Evolutionary conservation across 1,140 invertebrate genomes (phyloP), one percentile per base, ranked within the genome.

Genomic region (Formica exsecta): DNA sequence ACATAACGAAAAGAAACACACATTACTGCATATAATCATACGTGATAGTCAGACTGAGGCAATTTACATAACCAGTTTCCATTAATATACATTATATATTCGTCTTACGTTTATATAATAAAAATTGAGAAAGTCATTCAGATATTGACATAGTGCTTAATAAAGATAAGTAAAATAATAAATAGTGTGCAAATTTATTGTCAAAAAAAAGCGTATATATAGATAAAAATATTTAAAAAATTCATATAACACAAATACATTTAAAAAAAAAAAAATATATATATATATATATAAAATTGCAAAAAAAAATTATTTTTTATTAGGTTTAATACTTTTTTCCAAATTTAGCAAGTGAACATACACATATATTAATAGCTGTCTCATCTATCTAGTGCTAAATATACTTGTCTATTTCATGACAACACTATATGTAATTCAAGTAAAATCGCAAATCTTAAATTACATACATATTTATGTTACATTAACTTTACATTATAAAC

Each of bases 1-100:
- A 66, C 41, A n/a, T 22, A 8, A 19, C 9, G 2, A 22, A 38
- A 66, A 48, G 25, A 70, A 70, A 38, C 16, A 13, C 51, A 13
- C 7, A 4, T 51, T 29, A 5, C 16, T 5, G n/a, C 22, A 11
- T 25, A 11, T 25, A 1, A 38, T 38, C 11, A 16, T 38, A 32
- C 13, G 9, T 13, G 0, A 4, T 38, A 25, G 19, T 62, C 19
- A 36, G 38, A 73, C 3, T 0, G 25, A 61, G 29, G 29, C 61
- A 48, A 71, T 89, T 86, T 88, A 38, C 57, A 88, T 86, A 89
- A 86, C 44, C 36, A 29, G 61, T 81, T 71, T 61, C 11, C 29
- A 57, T 38, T 36, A 51, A 51, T 19, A 13, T 16, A 61, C 16
- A 36, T 38, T 36, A 36, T 4, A 54, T n/a, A 11, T n/a, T 57